A percentile compares a stretch with the other conserved stretches of the same genome.
phyloP scores from a whole-genome alignment of 2,888 invertebrate genomes.

The Yponomeuta malinellus region DNA sequence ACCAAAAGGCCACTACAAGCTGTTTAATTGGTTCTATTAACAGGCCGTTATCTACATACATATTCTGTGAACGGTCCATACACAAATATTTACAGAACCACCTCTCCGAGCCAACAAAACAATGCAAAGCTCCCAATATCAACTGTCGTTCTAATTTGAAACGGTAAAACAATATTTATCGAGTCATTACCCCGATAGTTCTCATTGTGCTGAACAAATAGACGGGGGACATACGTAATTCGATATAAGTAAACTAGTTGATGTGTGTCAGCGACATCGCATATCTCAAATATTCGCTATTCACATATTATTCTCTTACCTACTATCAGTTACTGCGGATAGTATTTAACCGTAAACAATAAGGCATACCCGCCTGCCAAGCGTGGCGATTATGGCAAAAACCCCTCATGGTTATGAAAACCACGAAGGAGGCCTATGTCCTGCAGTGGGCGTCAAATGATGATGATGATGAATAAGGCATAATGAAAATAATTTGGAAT shows the following conservation, averaged over 20 bases:
- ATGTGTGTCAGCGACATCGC: neutral
- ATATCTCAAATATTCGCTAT: neutral
- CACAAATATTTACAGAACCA: neutral
- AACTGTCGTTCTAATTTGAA: constrained; percentile 9
- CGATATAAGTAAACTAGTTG: neutral
- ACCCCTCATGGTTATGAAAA: too few species aligned
- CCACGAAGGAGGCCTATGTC: too few species aligned
- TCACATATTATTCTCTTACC: too few species aligned
- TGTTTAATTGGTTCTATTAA: neutral
- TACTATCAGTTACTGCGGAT: too few species aligned
- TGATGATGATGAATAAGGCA: too few species aligned
- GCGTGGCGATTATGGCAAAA: too few species aligned
- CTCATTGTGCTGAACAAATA: neutral
- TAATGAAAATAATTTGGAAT: too few species aligned
- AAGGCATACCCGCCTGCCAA: too few species aligned
- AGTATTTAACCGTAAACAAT: too few species aligned
- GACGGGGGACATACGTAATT: neutral
- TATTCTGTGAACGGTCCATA: neutral
- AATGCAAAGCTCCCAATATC: neutral
- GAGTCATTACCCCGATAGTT: neutral
- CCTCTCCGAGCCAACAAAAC: neutral
- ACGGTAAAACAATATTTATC: constrained; percentile 10
- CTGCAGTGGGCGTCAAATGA: too few species aligned
- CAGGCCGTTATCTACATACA: neutral
- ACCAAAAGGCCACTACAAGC: neutral